Base-by-base conservation (phyloP, 1,140 invertebrate species). In the Luehdorfia chinensis region DNA sequence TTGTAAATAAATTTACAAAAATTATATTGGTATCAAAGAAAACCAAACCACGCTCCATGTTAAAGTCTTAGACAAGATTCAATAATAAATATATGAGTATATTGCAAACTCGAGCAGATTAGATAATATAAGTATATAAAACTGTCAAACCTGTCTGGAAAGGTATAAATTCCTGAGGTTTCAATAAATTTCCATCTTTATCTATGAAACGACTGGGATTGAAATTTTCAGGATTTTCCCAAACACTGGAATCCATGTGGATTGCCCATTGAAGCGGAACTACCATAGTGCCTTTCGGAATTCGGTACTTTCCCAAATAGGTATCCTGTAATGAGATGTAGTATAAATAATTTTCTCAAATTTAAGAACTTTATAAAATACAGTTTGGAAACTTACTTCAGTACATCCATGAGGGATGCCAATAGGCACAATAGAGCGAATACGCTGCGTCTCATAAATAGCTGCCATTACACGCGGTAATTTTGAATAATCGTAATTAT, bases 211-310 rank as follows among this genome's bases (percentile, higher is more conserved):
- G 85, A 1, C 90, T 87, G 0, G 95, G 94, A 12, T 87, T 87
- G 66, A 94, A 97, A 6, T 75, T 61, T 21, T 93, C 88, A 0
- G 96, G 95, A 12, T 95, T 79, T 0, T 87, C 53, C 92, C 94
- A 98, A 21, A 89, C 75, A 2, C 84, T 57, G 0, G 91, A 87
- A 73, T 96, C 90, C 87, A 93, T 94, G 68, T 97, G 95, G 13
- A 96, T 87, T 2, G 94, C 92, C 93, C 94, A 97, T 50, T 95
- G 91, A 6, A 97, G 76, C 0, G 95, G 93, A 9, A 97, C 86
- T 11, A 87, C 64, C 93, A 90, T 91, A 30, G 75, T 78, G 52
- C 83, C 91, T 79, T 87, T 87, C 7, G 71, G 85, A 33, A 96
- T 89, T 41, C 56, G 59, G 57, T 90, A 94, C 1, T 89, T 90